Conservation (phyloP, 35 echinoderm and acorn worm genomes). For the Apostichopus japonicus region DNA sequence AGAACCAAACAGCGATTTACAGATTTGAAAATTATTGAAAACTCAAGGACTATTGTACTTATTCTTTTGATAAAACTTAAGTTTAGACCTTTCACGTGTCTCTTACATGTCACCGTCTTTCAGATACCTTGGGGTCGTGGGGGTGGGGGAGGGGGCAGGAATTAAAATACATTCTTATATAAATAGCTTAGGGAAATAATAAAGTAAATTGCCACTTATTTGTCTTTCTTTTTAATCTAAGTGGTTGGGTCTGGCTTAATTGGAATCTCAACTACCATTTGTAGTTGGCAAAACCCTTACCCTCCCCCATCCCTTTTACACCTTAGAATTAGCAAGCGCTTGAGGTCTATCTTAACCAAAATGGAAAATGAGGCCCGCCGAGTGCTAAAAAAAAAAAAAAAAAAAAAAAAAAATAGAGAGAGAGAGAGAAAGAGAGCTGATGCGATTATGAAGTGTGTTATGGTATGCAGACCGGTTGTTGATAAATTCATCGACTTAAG, state of each 20-base stretch:
- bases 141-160: neutral
- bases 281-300: neutral
- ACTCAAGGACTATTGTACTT: no score
- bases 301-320: neutral
- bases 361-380: slow-evolving; percentile 42
- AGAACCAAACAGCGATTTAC: no score
- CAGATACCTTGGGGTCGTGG: neutral
- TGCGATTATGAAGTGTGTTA: neutral
- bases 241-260: neutral
- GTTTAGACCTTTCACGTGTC: neutral
- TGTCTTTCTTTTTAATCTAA: neutral
- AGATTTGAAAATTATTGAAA: no score
- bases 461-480: neutral
- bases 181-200: neutral
- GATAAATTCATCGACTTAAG: neutral
- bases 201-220: neutral
- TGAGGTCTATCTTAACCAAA: neutral
- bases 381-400: no score
- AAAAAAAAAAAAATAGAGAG: no score
- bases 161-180: neutral
- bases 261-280: neutral
- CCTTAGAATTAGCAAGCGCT: neutral
- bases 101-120: neutral
- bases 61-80: neutral
- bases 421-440: neutral